A percentile compares a stretch with the other conserved stretches of the same genome.
phyloP scores from a whole-genome alignment of 2,888 invertebrate genomes.

The Melolontha melolontha region DNA sequence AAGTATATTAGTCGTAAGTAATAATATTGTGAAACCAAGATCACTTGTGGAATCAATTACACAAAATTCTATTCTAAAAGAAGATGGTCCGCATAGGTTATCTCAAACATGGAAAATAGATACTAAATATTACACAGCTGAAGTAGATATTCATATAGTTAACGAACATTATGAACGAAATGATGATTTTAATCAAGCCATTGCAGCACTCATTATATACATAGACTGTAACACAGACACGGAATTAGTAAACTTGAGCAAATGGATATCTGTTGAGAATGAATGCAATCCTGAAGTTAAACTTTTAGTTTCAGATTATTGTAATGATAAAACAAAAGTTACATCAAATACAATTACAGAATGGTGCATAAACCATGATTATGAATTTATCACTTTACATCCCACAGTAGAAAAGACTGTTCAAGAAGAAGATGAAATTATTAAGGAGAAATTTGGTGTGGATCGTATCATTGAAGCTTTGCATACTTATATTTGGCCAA shows the following conservation, averaged over 20 bases:
- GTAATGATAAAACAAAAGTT: constrained; percentile 63
- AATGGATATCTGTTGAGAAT: constrained; percentile 57
- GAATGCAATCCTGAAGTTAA: constrained; percentile 68
- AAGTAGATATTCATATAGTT: constrained; percentile 70
- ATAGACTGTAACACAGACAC: constrained; percentile 71
- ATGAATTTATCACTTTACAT: constrained; percentile 77
- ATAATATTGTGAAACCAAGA: constrained; percentile 62
- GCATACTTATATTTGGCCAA: constrained; percentile 80
- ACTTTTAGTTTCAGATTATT: constrained; percentile 70
- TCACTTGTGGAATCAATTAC: constrained; percentile 63
- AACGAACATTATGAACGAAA: constrained; percentile 65
- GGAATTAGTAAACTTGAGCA: constrained; percentile 60
- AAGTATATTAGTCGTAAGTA: constrained; percentile 61
- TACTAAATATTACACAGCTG: constrained; percentile 79
- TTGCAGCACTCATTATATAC: constrained; percentile 74
- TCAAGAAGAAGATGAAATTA: constrained; percentile 64
- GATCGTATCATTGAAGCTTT: constrained; percentile 77
- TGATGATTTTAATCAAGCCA: constrained; percentile 65
- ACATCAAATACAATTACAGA: constrained; percentile 66
- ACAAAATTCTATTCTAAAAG: constrained; percentile 54
- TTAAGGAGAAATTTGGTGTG: constrained; percentile 74
- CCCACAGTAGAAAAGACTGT: constrained; percentile 60
- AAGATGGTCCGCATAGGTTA: constrained; percentile 51
- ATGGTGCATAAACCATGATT: constrained; percentile 77
- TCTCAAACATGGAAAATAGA: constrained; percentile 71